Conservation (phyloP, 2,113 vertebrate species). For the Neofelis nebulosa region DNA sequence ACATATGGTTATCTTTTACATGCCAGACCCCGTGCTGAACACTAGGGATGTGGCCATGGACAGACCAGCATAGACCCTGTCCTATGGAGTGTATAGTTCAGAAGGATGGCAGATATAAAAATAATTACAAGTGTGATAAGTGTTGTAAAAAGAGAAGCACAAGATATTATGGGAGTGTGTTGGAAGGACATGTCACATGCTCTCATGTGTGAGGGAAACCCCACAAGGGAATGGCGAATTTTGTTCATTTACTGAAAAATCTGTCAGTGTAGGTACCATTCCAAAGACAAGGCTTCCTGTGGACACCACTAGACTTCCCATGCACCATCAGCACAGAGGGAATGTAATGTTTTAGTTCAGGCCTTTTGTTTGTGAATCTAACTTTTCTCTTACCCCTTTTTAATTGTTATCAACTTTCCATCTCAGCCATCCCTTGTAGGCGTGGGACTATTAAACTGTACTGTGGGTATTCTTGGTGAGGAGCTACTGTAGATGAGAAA, state of each 20-base stretch:
- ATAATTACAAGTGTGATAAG: not conserved
- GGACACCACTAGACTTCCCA: not conserved
- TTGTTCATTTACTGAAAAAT: not conserved
- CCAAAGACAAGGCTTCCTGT: not conserved
- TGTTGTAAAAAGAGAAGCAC: not conserved
- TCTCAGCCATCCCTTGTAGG: not conserved
- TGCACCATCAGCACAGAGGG: not conserved
- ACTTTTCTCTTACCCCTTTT: not conserved
- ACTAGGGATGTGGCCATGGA: not conserved
- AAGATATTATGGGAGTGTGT: not conserved
- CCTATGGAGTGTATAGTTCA: not conserved
- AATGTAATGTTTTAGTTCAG: not conserved
- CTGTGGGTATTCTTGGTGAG: not conserved
- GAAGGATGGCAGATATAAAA: not conserved
- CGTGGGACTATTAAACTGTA: not conserved
- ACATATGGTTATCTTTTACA: not conserved
- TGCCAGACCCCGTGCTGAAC: not conserved
- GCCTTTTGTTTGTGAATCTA: not conserved
- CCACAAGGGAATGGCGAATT: not conserved
- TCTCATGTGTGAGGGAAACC: not conserved
- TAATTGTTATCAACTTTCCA: not conserved
- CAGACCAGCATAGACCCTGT: not conserved
- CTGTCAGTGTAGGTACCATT: not conserved
- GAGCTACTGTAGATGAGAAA: not conserved
- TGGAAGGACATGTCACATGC: not conserved